Base-by-base conservation (phyloP, 2,797 vertebrate species). In the Phylloscopus collybita region DNA sequence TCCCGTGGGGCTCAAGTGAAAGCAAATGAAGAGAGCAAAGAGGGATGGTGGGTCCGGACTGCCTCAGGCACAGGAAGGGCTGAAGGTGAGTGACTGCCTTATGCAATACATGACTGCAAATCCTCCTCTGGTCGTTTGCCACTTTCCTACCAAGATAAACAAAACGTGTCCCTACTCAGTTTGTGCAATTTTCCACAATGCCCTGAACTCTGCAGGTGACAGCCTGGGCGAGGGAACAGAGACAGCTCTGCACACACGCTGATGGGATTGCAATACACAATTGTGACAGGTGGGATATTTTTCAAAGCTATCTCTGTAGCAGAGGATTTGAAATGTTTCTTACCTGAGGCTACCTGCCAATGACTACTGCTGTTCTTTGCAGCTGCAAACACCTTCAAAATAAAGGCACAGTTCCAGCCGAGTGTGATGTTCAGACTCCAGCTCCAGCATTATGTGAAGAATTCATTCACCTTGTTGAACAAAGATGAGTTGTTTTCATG, bases 241-340 rank as follows among this genome's bases (percentile, higher is more conserved):
- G 88, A 74, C 90, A 94, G 91, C 88, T 82, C 88, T 85, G 86
- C 67, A 89, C 88, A 78, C 45, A 57, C 0, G 0, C 64, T 32
- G 65, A 67, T 2, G 59, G 61, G 50, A 72, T 91, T 95, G 91
- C 92, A 92, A 45, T 54, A 21, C 74, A 34, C 29, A 1, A 3
- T 56, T 72, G 71, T 85, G 88, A 94, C 83, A 90, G 83, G 65
- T 76, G 76, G 50, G 71, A 54, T 84, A 51, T 67, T 95, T 94
- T 88, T 94, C 91, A 90, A 81, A 92, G 71, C 56, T 64, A 11
- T 62, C 80, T 92, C 45, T 91, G 57, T 88, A 53, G 32, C 6
- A 36, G 44, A 92, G 74, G 49, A 86, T 93, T 92, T 95, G 71
- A 94, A 96, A 82, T 67, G 80, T 80, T 96, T 92, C 91, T 95